phyloP scores from a whole-genome alignment of 2,888 invertebrate species.

The Chaitophorus viminalis region DNA sequence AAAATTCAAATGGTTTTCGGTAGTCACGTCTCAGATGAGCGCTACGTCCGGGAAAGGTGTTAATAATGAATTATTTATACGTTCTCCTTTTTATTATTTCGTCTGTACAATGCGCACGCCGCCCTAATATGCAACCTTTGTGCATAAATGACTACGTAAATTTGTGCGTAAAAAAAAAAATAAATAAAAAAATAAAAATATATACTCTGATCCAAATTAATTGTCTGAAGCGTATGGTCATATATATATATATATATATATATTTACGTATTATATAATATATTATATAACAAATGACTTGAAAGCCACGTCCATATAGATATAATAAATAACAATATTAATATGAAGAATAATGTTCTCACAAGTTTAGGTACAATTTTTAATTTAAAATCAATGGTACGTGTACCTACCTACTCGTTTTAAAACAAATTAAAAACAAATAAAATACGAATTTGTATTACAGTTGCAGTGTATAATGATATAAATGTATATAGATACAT shows the following conservation, averaged over 20 bases:
- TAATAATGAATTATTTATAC: slow-evolving; percentile 57
- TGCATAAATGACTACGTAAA: slow-evolving; percentile 49
- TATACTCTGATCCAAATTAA: slow-evolving; percentile 25
- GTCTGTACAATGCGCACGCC: neutral
- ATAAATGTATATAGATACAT: no score
- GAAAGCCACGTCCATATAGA: no score
- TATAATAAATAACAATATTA: no score
- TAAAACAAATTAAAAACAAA: no score
- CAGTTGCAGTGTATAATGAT: no score
- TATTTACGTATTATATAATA: no score
- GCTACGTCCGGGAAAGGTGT: slow-evolving; percentile 59
- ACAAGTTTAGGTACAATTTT: no score
- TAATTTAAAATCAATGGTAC: no score
- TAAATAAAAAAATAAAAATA: neutral
- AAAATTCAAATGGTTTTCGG: slow-evolving; percentile 55
- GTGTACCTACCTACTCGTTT: no score
- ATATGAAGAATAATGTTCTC: no score
- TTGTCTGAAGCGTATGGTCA: neutral
- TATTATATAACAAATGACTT: no score
- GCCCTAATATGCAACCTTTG: slow-evolving; percentile 10
- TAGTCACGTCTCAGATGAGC: slow-evolving; percentile 58
- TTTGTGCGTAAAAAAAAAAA: neutral
- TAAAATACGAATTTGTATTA: no score
- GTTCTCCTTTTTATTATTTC: slow-evolving; percentile 18
- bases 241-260: neutral